Percentiles rank a stretch among this genome's conserved stretches.
Evolutionary conservation across 2,888 invertebrate genomes (phyloP).

Genomic region (Tetragnatha montana): DNA sequence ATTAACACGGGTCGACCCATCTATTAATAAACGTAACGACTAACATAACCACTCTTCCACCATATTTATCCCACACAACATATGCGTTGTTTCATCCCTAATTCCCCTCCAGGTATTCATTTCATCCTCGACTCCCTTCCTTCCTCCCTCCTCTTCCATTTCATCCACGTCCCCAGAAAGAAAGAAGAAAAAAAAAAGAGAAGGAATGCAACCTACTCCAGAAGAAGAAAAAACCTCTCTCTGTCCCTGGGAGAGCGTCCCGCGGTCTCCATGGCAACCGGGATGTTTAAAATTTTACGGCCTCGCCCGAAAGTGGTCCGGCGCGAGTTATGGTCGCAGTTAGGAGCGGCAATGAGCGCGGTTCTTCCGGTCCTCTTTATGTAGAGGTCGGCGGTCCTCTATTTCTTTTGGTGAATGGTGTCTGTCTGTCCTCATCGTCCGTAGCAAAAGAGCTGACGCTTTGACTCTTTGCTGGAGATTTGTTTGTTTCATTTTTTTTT

Average conservation of each 20-base stretch:
- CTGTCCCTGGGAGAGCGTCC: not conserved
- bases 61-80: too few relatives aligned
- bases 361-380: slow-evolving; percentile 40
- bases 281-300: slow-evolving; percentile 58
- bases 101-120: not conserved
- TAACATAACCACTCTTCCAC: too few relatives aligned
- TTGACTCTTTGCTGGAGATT: too few relatives aligned
- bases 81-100: too few relatives aligned
- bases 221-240: not conserved
- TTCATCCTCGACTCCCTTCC: too few relatives aligned
- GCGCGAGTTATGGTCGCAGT: slow-evolving; percentile 48
- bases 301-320: slow-evolving; percentile 20
- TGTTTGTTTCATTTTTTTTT: too few relatives aligned
- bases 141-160: not conserved
- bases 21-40: too few relatives aligned
- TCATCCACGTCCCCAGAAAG: not conserved
- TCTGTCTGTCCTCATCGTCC: too few relatives aligned
- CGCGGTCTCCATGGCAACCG: not conserved
- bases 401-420: too few relatives aligned
- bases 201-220: not conserved
- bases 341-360: slow-evolving; percentile 49
- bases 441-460: too few relatives aligned
- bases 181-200: slow-evolving; percentile 4
- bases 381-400: not conserved
- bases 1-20: too few relatives aligned